Conservation (phyloP, 2,888 invertebrate genomes). For the Mantis religiosa region DNA sequence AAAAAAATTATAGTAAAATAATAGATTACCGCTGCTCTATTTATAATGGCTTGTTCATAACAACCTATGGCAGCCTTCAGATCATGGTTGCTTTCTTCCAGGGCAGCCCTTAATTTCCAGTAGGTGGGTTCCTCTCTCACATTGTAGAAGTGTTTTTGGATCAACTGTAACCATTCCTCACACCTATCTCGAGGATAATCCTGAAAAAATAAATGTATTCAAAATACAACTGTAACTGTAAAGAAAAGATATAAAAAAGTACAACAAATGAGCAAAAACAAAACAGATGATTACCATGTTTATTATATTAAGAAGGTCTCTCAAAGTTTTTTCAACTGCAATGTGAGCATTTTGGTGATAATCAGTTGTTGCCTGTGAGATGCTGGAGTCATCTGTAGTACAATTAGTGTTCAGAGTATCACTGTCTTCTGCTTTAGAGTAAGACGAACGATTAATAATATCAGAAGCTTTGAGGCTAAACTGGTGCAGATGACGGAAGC, state of each 20-base stretch:
- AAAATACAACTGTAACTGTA: not conserved
- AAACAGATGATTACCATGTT: not conserved
- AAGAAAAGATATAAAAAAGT: not conserved
- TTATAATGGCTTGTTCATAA: constrained; percentile 45
- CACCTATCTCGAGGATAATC: constrained; percentile 52
- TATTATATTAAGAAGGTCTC: not conserved
- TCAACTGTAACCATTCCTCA: constrained; percentile 52
- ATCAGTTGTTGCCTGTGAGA: not conserved
- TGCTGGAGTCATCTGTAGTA: not conserved
- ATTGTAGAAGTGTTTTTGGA: constrained; percentile 46
- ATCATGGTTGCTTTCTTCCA: constrained; percentile 53
- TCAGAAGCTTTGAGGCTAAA: constrained; percentile 42
- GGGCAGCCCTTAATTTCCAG: constrained; percentile 58
- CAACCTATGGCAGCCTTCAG: constrained; percentile 54
- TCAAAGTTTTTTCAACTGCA: not conserved
- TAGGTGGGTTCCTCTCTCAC: constrained; percentile 49
- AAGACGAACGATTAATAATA: not conserved
- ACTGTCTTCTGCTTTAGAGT: not conserved
- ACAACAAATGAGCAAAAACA: not conserved
- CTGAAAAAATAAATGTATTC: not conserved
- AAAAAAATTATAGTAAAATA: too few species aligned
- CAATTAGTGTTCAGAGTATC: not conserved
- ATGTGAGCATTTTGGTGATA: too few species aligned
- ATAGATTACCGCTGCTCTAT: not conserved
- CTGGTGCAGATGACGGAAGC: constrained; percentile 53